Base-by-base conservation (phyloP, 2,113 vertebrate genomes). In the Coturnix japonica region DNA sequence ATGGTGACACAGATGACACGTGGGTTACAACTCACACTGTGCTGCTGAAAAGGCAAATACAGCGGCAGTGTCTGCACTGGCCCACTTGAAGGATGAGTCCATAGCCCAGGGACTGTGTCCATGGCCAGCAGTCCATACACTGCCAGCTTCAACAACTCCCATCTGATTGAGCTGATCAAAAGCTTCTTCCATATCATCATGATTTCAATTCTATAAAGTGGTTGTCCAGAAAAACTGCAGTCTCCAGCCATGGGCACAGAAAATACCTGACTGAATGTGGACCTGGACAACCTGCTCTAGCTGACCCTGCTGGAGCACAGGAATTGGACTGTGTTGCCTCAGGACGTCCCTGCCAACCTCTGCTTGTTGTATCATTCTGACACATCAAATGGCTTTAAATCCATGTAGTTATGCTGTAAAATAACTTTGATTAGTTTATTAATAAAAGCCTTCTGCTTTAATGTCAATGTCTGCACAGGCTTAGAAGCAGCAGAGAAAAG, bases 1-100 rank as follows among this genome's bases (percentile, higher is more conserved):
- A 5, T 1, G 25, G n/a, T 0, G 4, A 78, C 17, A 18, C 0
- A 0, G 41, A 0, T 19, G 71, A 44, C 37, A 59, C 81, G 12
- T 1, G 12, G 16, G 57, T 41, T 70, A n/a, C 22, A 37, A n/a
- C 25, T 41, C n/a, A 1, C 6, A 3, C 21, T 26, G 22, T 13
- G 33, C 67, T 37, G 63, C n/a, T 20, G 30, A 5, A 17, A 61
- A 25, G 63, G 60, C 44, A 43, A 28, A n/a, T 25, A 8, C 53
- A 56, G 0, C 0, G 7, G 57, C 57, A 85, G 44, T 35, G 39
- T 8, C 66, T 2, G 1, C 3, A 6, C 2, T 16, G 18, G 30
- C 23, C 46, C 20, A 23, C 23, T 1, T 9, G 15, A 39, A 53
- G 0, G 0, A 53, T 41, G 5, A 2, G 1, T 3, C 1, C 1